These are phyloP conservation scores for Pegea sp. DNA, from an alignment of 23 tunicate genomes.

Conservation along the genomic window DNA sequence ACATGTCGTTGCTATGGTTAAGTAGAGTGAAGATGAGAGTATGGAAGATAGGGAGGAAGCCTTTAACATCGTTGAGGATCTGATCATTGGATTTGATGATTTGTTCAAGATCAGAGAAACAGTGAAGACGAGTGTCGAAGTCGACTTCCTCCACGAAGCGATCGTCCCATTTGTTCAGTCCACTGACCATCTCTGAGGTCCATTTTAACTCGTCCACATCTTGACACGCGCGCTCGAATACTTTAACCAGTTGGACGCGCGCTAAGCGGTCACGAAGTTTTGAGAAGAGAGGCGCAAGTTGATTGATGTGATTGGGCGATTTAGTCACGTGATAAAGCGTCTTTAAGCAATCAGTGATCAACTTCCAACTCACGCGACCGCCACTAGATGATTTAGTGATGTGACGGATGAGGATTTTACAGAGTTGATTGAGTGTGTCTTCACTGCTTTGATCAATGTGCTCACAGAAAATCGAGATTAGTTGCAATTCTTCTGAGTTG, in stretches of 20 bases:
- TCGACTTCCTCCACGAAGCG: constrained; percentile 39
- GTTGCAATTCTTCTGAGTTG: not conserved
- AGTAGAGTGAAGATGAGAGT: constrained; percentile 24
- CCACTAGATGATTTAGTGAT: constrained; percentile 2
- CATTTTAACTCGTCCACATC: constrained; percentile 8
- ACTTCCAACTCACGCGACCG: constrained; percentile 2
- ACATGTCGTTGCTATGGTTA: constrained; percentile 23
- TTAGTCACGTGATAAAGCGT: constrained; percentile 16
- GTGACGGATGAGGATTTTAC: constrained; percentile 35
- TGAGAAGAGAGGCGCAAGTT: constrained; percentile 31
- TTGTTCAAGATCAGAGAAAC: constrained; percentile 18
- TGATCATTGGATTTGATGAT: constrained; percentile 9
- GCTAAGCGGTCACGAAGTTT: constrained; percentile 17
- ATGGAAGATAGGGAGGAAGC: constrained; percentile 31
- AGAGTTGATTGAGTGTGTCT: constrained; percentile 14
- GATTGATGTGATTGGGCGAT: constrained; percentile 8
- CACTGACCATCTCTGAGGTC: constrained; percentile 22
- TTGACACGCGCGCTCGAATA: constrained; percentile 16
- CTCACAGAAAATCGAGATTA: not conserved
- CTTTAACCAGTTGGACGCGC: constrained; percentile 19
- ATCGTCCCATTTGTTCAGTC: constrained; percentile 57
- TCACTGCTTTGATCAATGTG: constrained; percentile 6
- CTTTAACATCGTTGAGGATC: not conserved
- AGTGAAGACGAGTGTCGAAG: constrained; percentile 32
- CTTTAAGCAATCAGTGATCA: constrained; percentile 8